Base-by-base conservation (phyloP, 2,797 vertebrate genomes). In the Okamejei kenojei region DNA sequence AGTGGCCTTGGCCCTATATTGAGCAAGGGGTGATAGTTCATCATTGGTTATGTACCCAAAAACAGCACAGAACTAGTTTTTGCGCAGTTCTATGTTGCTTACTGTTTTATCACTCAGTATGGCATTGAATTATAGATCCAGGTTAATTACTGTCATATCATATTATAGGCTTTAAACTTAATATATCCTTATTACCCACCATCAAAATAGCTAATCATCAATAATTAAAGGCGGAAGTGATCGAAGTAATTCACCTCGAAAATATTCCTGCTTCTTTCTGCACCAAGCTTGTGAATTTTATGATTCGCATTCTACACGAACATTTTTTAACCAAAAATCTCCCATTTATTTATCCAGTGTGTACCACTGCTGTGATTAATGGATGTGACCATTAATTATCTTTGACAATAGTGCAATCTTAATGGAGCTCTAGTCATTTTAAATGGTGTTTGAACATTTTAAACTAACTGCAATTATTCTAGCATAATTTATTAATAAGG, bases 401-500 rank as follows among this genome's bases (percentile, higher is more conserved):
- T 17, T 76, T 92, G 35, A 73, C 35, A 54, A 74, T n/a, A 13
- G 71, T 54, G 32, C 90, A 92, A 74, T 92, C 38, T 92, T 73
- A 54, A 71, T 74, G 71, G 11, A 74, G 10, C 45, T 91, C 38
- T n/a, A 88, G 84, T 88, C 7, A 19, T 35, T 17, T 86, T 71
- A 92, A 92, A 74, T 92, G 71, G 45, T 74, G 71, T 92, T 92
- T 92, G 68, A 74, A 45, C 90, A 54, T 92, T 92, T 91, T 23
- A 54, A 74, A 92, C 71, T 54, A 74, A 92, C 23, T 76, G 45
- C 90, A 92, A 92, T 92, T 92, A 76, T 92, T 92, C 68, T 92
- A 74, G 73, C 38, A 92, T 92, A 92, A 74, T 92, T 92, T 92
- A 73, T 88, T 88, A 35, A 88, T 88, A 92, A 38, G 10, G 38